These are phyloP conservation scores for Drosophila parabipectinata DNA, from an alignment of 1,140 invertebrate species.

Conservation along the genomic window DNA sequence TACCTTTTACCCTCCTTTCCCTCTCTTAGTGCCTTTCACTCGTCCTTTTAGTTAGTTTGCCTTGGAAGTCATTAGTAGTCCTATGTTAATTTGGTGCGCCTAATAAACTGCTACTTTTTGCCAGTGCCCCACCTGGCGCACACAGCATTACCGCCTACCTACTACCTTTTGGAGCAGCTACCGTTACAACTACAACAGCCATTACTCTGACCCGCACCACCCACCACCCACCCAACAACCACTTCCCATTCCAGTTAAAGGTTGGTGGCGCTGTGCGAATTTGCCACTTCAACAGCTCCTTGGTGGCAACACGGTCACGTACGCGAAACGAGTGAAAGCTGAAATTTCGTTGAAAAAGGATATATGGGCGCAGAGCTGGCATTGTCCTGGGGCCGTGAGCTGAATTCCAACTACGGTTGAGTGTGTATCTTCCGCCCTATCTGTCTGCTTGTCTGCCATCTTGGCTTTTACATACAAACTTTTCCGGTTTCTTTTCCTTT, in stretches of 20 bases:
- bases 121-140: slow-evolving; percentile 31
- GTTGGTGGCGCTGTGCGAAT: slow-evolving; percentile 71
- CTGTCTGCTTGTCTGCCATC: slow-evolving; percentile 60
- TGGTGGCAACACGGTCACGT: slow-evolving; percentile 75
- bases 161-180: neutral
- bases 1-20: too few species aligned
- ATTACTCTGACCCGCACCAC: slow-evolving; percentile 6
- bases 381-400: slow-evolving; percentile 65
- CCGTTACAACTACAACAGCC: slow-evolving; percentile 16
- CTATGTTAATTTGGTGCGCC: slow-evolving; percentile 80
- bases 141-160: neutral
- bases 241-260: slow-evolving; percentile 6
- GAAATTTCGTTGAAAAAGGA: slow-evolving; percentile 80
- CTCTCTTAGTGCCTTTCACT: neutral
- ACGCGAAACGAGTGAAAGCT: slow-evolving; percentile 77
- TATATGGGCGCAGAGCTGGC: slow-evolving; percentile 77
- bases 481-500: slow-evolving; percentile 9
- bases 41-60: slow-evolving; percentile 23
- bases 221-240: neutral
- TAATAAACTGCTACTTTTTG: slow-evolving; percentile 80
- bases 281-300: slow-evolving; percentile 84
- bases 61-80: slow-evolving; percentile 66
- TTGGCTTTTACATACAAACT: slow-evolving; percentile 47
- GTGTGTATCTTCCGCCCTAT: slow-evolving; percentile 16
- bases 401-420: slow-evolving; percentile 56